phyloP scores from a whole-genome alignment of 2,113 vertebrate species.

The Thunnus maccoyii region DNA sequence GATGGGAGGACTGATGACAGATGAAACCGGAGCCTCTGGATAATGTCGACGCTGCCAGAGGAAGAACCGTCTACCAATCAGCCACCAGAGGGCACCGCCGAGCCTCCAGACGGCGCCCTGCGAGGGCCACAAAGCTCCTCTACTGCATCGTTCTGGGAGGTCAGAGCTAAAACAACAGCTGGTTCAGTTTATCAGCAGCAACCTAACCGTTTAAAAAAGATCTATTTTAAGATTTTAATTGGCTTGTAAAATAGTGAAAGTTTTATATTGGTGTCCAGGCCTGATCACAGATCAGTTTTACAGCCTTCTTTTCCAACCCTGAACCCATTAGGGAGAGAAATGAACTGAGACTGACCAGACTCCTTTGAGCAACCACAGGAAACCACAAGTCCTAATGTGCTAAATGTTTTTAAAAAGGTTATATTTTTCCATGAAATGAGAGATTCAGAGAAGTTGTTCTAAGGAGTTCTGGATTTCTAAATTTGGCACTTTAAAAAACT shows the following conservation, averaged over 20 bases:
- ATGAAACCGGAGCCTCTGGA: constrained; percentile 1
- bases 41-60: constrained; percentile 6
- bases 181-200: not conserved
- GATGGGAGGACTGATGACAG: constrained; percentile 12
- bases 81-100: constrained; percentile 55
- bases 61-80: not conserved
- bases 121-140: constrained; percentile 10
- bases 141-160: not conserved
- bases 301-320: not conserved
- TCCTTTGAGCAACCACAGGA: not conserved
- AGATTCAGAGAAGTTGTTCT: no score
- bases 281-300: constrained; percentile 9
- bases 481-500: no score
- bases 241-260: not conserved
- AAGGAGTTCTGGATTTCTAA: no score
- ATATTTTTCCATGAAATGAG: no score
- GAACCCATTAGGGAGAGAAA: not conserved
- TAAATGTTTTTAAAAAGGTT: no score
- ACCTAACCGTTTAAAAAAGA: not conserved
- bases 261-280: not conserved
- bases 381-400: not conserved
- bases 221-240: not conserved
- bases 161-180: not conserved
- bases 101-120: constrained; percentile 29
- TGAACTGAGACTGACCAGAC: not conserved